Evolutionary conservation across 1,140 invertebrate species (phyloP), one percentile per base, ranked within the genome.

Genomic region (Drosophila pruinosa): DNA sequence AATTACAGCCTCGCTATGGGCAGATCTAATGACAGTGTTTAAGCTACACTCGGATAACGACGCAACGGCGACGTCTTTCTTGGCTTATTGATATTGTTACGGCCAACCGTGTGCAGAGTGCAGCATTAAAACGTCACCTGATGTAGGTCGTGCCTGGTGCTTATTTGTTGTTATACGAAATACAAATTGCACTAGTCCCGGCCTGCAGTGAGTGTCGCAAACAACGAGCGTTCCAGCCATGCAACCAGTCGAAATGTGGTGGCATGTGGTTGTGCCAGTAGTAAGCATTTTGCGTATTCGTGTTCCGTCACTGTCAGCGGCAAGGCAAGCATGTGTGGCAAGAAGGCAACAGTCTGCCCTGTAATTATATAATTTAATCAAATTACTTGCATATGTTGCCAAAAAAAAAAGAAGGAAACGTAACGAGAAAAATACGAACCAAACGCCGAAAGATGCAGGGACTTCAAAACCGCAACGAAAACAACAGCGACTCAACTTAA

Each of bases 141-240:
- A 78, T 89, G 90, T 91, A 91, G 90, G 90, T 73, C 80, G 90
- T 90, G 90, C 74, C 88, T 79, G 68, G 90, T 91, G 89, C 83
- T 80, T 89, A 80, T 82, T 90, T 91, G 85, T 90, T 82, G 57
- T 69, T 78, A 50, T 85, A 78, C 75, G 39, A 64, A 71, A 78
- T 75, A 75, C 90, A 91, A 75, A 91, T 91, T 91, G 90, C 90
- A 91, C 90, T 90, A 90, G 90, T 91, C 90, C 90, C 90, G 90
- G 90, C 90, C 90, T 91, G 90, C 90, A 88, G 75, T 78, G 70
- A 89, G 83, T 88, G 82, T 78, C 82, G 75, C 72, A 73, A 50
- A 38, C 82, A 82, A 78, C 82, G 26, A n/a, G n/a, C n/a, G n/a
- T n/a, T n/a, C n/a, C n/a, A n/a, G n/a, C n/a, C n/a, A n/a, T n/a